Evolutionary conservation across 2,113 vertebrate genomes (phyloP), one percentile per base, ranked within the genome.

Genomic region (Lamprotornis superbus): DNA sequence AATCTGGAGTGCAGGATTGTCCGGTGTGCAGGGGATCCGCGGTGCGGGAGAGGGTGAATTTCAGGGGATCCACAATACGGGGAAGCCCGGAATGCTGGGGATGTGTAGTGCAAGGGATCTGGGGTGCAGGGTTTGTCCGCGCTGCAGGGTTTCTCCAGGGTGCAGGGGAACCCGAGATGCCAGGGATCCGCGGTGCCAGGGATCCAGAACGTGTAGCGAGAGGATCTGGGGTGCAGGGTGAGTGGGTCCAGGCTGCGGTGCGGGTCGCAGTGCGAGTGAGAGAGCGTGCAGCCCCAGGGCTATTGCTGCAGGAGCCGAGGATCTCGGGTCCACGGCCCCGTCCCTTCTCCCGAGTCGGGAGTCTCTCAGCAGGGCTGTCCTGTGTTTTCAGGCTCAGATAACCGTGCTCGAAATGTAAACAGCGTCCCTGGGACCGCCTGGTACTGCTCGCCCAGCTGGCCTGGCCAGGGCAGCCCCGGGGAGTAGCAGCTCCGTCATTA

Each of bases 391-490:
- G 49, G 76, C 60, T 93, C 63, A 55, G 55, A 85, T 79, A 93
- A 80, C 61, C 57, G 7, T 84, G 68, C 83, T 64, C 4, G 12
- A 23, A 60, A 42, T 79, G 89, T 94, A 94, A 90, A 91, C 90
- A 90, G 63, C 84, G 46, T 88, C 69, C 76, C 78, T 63, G 83
- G 88, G 52, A 83, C 63, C 2, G 64, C 83, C 77, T 93, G 93
- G 81, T 78, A 82, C 88, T 49, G 93, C 37, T 4, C 2, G 7
- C 42, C 11, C 10, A 50, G 67, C 71, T 53, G 82, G 49, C 44
- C 61, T 11, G 82, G 61, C 79, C 40, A 1, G 31, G 94, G 50
- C 71, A 70, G 5, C 40, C 31, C 30, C 4, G 5, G 31, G 61
- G 67, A 91, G 47, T 0, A 64, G 69, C 65, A 52, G 56, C 87